phyloP scores from a whole-genome alignment of 2,797 vertebrate species.

The Falco concolor region DNA sequence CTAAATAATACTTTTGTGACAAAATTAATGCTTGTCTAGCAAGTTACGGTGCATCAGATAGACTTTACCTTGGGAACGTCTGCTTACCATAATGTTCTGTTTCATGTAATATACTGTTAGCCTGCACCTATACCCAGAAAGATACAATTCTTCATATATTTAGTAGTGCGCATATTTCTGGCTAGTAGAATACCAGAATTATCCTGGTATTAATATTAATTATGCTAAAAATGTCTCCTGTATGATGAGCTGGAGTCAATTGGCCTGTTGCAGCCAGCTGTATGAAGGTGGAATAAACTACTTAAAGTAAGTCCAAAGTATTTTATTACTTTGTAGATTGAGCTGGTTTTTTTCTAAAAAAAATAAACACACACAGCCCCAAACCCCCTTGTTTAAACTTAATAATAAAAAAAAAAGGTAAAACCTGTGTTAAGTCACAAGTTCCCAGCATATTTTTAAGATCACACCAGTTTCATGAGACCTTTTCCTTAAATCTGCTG shows the following conservation, averaged over 20 bases:
- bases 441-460: neutral
- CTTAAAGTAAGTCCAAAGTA: neutral
- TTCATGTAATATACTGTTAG: neutral
- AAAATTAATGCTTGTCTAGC: neutral
- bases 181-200: neutral
- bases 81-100: neutral
- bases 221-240: neutral
- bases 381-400: neutral
- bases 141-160: neutral
- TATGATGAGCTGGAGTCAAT: neutral
- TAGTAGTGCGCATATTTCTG: neutral
- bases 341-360: neutral
- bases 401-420: neutral
- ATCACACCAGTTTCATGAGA: neutral
- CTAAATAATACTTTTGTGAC: neutral
- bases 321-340: neutral
- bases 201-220: neutral
- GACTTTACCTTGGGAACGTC: neutral
- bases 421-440: neutral
- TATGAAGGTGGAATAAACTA: neutral
- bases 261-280: neutral
- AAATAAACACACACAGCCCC: too few species aligned
- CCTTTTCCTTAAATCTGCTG: neutral
- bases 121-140: neutral
- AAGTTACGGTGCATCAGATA: neutral